These are phyloP conservation scores for Ctenoplectra terminalis DNA, from an alignment of 1,140 invertebrate species.

Conservation along the genomic window DNA sequence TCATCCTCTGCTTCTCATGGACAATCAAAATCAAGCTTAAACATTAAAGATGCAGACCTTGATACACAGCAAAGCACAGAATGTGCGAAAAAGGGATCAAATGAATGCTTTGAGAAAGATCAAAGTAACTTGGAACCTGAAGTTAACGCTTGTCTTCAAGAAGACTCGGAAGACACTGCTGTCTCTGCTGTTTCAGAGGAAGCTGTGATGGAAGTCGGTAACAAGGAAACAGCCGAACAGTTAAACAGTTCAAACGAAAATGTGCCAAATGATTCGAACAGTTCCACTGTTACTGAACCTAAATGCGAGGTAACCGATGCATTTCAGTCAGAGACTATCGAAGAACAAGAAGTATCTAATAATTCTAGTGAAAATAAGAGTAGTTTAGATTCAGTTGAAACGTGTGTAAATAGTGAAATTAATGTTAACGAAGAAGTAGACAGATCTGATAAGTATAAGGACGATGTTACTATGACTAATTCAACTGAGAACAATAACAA, in stretches of 20 bases:
- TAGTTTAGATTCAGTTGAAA: slow-evolving; percentile 33
- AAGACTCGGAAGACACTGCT: background rate
- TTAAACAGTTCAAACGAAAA: slow-evolving; percentile 7
- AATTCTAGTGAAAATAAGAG: slow-evolving; percentile 39
- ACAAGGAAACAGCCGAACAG: slow-evolving; percentile 1
- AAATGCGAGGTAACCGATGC: background rate
- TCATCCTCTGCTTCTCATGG: background rate
- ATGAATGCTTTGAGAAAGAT: background rate
- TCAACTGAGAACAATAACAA: slow-evolving; percentile 29
- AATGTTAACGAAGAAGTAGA: slow-evolving; percentile 35
- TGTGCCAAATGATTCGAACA: slow-evolving; percentile 26
- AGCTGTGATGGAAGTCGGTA: background rate
- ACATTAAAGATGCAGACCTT: slow-evolving; percentile 26
- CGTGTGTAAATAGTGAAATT: slow-evolving; percentile 40
- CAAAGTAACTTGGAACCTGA: slow-evolving; percentile 5
- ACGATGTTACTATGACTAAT: slow-evolving; percentile 11
- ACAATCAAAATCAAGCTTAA: slow-evolving; percentile 31
- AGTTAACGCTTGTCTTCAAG: background rate
- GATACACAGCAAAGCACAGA: background rate
- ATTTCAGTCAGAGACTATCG: background rate
- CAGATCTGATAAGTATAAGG: slow-evolving; percentile 27
- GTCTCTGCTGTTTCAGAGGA: background rate
- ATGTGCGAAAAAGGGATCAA: slow-evolving; percentile 20
- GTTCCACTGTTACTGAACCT: background rate
- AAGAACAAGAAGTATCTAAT: slow-evolving; percentile 10